Base-by-base conservation (phyloP, 2,113 vertebrate genomes). In the Polypterus senegalus region DNA sequence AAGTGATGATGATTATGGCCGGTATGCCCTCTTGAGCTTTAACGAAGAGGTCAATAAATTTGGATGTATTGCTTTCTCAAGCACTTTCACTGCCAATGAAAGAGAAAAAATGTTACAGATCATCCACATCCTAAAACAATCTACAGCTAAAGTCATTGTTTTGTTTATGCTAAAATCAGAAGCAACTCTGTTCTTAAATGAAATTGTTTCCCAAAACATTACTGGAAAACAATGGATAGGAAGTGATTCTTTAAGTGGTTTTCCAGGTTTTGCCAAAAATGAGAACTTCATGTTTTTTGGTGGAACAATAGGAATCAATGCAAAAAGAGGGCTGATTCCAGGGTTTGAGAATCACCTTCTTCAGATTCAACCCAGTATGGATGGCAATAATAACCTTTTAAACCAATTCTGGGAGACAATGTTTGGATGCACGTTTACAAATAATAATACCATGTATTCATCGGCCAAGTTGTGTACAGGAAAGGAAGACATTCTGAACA, bases 1-100 rank as follows among this genome's bases (percentile, higher is more conserved):
- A 4, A 44, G 27, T 44, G 61, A 63, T 54, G 54, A 57, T 63
- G 61, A 47, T 3, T 63, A 63, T 46, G 61, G 61, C 4, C 61
- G 56, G 9, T 55, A 47, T 63, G 61, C 48, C 2, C 5, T 61
- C 44, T 10, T 49, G n/a, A n/a, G 4, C 5, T 48, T 61, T 49
- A 61, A 9, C 43, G n/a, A 48, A 7, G 47, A 61, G 11, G 46
- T 44, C 9, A 58, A 58, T 5, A 61, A n/a, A n/a, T 11, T 49
- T 51, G 51, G 48, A 7, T 61, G 60, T 8, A 49, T 61, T 4
- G 47, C 59, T 6, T 65, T 61, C 52, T 56, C 52, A 3, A 54
- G 57, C 46, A 60, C 52, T 1, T 44, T 66, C 9, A 66, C 48
- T 4, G 59, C 52, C 9, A 51, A 49, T 7, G 8, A 11, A 9